These are phyloP conservation scores for Frankliniella intonsa DNA, from an alignment of 2,888 invertebrate species.

Conservation along the genomic window DNA sequence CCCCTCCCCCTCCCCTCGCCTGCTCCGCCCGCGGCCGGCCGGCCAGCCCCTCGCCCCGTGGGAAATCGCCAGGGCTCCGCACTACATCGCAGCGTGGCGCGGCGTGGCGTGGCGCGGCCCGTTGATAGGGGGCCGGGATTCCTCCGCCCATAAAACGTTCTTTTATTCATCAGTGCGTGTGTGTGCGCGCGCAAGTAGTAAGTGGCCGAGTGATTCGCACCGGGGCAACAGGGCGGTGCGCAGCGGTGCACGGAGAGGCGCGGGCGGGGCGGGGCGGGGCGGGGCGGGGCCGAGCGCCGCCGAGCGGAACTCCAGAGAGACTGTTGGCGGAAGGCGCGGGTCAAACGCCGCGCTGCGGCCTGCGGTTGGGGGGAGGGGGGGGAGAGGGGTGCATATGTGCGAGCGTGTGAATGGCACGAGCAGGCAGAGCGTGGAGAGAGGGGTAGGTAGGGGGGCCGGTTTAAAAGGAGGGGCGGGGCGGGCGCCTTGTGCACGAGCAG, in stretches of 20 bases:
- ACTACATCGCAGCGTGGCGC: background rate
- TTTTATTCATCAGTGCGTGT: slow-evolving; percentile 1
- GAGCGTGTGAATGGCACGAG: background rate
- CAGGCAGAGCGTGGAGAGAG: background rate
- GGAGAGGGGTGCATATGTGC: background rate
- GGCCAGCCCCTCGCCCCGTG: slow-evolving; percentile 5
- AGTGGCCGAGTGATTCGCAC: background rate
- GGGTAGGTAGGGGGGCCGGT: background rate
- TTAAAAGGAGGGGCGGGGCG: background rate
- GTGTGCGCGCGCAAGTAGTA: background rate
- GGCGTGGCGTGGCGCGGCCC: background rate
- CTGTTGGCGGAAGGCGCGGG: too few relatives aligned
- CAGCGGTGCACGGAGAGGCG: too few relatives aligned
- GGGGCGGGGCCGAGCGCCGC: background rate
- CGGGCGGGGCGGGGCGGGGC: background rate
- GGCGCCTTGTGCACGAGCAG: background rate
- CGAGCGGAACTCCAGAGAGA: background rate
- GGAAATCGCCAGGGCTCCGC: background rate
- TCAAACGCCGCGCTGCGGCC: background rate
- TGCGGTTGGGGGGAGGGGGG: background rate
- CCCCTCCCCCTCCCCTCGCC: background rate
- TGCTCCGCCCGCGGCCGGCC: background rate
- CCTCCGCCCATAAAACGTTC: background rate
- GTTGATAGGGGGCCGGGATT: slow-evolving; percentile 17
- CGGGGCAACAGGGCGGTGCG: background rate